Base-by-base conservation (phyloP, 2,888 invertebrate species). In the Cephus sareptanus region DNA sequence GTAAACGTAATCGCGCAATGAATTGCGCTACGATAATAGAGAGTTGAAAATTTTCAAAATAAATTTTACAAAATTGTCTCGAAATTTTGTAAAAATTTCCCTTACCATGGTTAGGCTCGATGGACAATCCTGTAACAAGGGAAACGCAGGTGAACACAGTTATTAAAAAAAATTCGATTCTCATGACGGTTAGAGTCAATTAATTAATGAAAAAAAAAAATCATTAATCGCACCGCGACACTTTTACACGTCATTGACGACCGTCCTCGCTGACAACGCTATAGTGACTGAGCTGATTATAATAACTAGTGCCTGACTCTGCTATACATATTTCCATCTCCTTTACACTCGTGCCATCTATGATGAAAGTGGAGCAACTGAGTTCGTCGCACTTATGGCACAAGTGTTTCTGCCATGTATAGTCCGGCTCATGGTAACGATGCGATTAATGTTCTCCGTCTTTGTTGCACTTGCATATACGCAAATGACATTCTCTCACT, bases 251-350 rank as follows among this genome's bases (percentile, higher is more conserved):
- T 33, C 71, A 71, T 71, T 71, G 6, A 33, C 71, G 71, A 71
- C 71, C 71, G 71, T 71, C 31, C 33, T 71, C 71, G 31, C 33
- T 71, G 71, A 71, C 71, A 71, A 34, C 31, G 31, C 31, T 71
- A 71, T 71, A 71, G 31, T 9, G 71, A 71, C 71, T 71, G 71
- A 71, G 6, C 71, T 34, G 23, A 71, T 71, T 33, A 71, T 71
- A 71, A 30, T 23, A 23, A 23, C 56, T 6, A 56, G 56, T 56
- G 56, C 23, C 23, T 56, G 56, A 23, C 9, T 23, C 56, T 23
- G 23, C 56, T 56, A 9, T 23, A 23, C 9, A 23, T 56, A 56
- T 2, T 56, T 56, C 56, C 56, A 56, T 56, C 56, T 56, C 56
- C 9, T 56, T 56, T 23, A 23, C 23, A 56, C 56, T 56, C 56